A percentile compares a stretch with the other conserved stretches of the same genome.
Conservation (phyloP, 2,113 vertebrate species). For the Rousettus leschenaultii region DNA sequence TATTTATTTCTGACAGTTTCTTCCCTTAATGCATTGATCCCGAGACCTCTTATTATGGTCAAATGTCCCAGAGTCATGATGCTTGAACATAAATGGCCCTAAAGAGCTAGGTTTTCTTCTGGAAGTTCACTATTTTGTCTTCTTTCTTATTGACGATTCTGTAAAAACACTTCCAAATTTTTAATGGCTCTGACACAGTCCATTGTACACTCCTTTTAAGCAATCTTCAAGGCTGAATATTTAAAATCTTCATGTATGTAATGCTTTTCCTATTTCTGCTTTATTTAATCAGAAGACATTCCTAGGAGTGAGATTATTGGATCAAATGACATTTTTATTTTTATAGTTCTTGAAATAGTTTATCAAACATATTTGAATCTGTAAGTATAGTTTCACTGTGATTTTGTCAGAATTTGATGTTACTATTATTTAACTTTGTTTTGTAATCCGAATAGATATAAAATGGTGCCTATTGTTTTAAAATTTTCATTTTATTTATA, state of each 20-base stretch:
- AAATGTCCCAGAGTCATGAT: background rate
- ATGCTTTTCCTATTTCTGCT: background rate
- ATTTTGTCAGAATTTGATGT: background rate
- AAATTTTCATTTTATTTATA: background rate
- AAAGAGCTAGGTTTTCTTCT: background rate
- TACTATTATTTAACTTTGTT: background rate
- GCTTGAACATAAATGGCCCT: background rate
- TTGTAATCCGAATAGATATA: background rate
- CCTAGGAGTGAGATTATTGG: background rate
- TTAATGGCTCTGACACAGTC: background rate
- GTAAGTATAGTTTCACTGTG: background rate
- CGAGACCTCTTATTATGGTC: background rate
- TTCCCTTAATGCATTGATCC: background rate
- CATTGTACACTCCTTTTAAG: background rate
- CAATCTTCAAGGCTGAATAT: background rate
- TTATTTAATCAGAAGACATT: constrained; percentile 11
- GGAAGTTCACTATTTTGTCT: background rate
- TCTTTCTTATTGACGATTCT: background rate
- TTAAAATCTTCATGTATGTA: background rate
- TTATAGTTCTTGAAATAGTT: background rate
- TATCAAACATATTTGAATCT: background rate
- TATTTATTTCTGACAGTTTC: background rate
- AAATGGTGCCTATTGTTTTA: background rate
- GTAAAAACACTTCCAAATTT: constrained; percentile 15
- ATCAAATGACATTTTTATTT: background rate